Evolutionary conservation across 2,888 invertebrate species (phyloP), one percentile per base, ranked within the genome.

Genomic region (Congeria kusceri): DNA sequence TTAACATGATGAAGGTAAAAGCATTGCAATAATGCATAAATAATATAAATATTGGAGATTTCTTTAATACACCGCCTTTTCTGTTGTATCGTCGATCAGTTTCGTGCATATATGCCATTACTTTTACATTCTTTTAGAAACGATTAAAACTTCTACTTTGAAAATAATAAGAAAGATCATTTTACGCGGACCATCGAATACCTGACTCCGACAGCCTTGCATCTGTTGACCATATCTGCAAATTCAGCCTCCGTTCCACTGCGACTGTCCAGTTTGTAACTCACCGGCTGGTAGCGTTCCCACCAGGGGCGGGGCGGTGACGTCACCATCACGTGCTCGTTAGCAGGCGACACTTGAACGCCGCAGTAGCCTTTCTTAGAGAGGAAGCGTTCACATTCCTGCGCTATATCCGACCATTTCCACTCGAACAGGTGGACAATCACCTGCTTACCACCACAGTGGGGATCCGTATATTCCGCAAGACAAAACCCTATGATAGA

Each of bases 341-440:
- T 89, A 1, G 90, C 88, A 1, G 92, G 92, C 0, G 92, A 92
- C 0, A 92, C 87, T 90, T 92, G 91, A 0, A 92, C 90, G 11
- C 90, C 92, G 77, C 91, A 91, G 68, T 83, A 92, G 7, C 91
- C 92, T 77, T 88, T 90, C 47, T 90, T 89, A 27, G 89, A 90
- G 23, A 92, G 85, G 72, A 86, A 92, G 18, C 91, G 69, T 77
- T 91, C 91, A 77, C 92, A 92, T 75, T 92, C 92, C 9, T 69
- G 68, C 20, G 92, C 92, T 15, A 92, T 86, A 62, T 92, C 92
- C 0, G 89, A 77, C 92, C 92, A 92, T 78, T 90, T 91, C 92
- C 92, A 92, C 75, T 92, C 92, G 77, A 92, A 92, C 65, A 92
- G 85, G 75, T 92, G 92, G 4, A 92, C 91, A 15, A 91, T 90